Base-by-base conservation (phyloP, 1,140 invertebrate genomes). In the Zophobas atratus region DNA sequence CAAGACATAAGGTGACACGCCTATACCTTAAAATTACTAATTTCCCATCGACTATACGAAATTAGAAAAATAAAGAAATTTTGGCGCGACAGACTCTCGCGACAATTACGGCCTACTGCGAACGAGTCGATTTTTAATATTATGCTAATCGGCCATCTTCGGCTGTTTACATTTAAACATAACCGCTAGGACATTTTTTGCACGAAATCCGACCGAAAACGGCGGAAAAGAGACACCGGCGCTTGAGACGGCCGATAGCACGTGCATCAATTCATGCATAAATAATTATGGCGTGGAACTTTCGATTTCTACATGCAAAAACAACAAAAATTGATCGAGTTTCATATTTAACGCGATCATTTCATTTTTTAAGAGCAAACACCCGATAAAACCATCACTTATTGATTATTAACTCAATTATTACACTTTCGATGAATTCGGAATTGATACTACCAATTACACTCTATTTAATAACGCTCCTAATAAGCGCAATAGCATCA, bases 1-100 rank as follows among this genome's bases (percentile, higher is more conserved):
- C 81, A 82, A 83, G 83, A 81, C 79, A 85, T 79, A 82, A 81
- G 60, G 79, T 83, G 82, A 83, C 83, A 84, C 83, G 82, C 84
- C 82, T 84, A 67, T 67, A 82, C 73, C 80, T 76, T 77, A 79
- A 82, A 82, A 82, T 77, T 78, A 79, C 46, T 60, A 75, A 53
- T 75, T 55, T 75, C 32, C 33, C 49, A 1, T 3, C 1, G 5
- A 43, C 20, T 20, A 20, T 20, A 20, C 20, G 20, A 20, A 20
- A 20, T 20, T 20, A 20, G 20, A 20, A 20, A 20, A 20, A 20
- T 20, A 20, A 20, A 20, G 20, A 20, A 20, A 20, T 20, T 20
- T 20, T 20, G 20, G 20, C 20, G 20, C 20, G 20, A 20, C 20
- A 20, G 20, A 20, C 20, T 20, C 20, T 20, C 20, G 20, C 20